These are phyloP conservation scores for Drosophila grimshawi DNA, from an alignment of 1,140 invertebrate species.

Conservation along the genomic window DNA sequence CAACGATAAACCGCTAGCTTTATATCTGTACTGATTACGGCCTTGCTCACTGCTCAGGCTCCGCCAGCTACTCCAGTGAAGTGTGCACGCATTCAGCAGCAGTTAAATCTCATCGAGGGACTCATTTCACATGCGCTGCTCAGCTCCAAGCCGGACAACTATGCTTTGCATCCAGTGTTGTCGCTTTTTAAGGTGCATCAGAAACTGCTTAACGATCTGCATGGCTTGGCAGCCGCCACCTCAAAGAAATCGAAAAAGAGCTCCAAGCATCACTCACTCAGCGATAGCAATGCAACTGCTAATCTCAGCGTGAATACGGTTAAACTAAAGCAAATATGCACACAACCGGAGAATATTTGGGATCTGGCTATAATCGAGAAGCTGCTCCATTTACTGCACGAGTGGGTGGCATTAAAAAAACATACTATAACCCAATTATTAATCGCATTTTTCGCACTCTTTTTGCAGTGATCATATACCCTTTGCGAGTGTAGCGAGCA, in stretches of 20 bases:
- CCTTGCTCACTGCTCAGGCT: constrained; percentile 11
- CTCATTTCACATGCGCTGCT: constrained; percentile 68
- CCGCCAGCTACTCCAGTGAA: constrained; percentile 64
- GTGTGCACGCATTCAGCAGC: constrained; percentile 67
- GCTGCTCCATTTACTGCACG: constrained; percentile 66
- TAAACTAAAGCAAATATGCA: constrained; percentile 62
- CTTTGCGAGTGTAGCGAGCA: constrained; percentile 63
- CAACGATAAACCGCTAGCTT: neutral
- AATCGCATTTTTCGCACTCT: neutral
- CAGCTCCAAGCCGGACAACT: constrained; percentile 61
- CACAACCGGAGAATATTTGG: constrained; percentile 75
- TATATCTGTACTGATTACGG: neutral
- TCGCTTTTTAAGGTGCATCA: constrained; percentile 74
- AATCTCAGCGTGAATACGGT: constrained; percentile 69
- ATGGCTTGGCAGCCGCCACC: constrained; percentile 33
- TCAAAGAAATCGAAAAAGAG: constrained; percentile 66
- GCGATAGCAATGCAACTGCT: constrained; percentile 28
- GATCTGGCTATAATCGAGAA: constrained; percentile 69
- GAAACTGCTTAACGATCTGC: constrained; percentile 53
- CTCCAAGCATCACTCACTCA: constrained; percentile 35
- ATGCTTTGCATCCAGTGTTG: constrained; percentile 56
- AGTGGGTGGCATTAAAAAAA: constrained; percentile 49
- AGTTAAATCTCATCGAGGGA: constrained; percentile 77
- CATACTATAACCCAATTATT: no score
- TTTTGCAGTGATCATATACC: constrained; percentile 67